Conservation (phyloP, 2,888 invertebrate species). For the Eupsilia transversa region DNA sequence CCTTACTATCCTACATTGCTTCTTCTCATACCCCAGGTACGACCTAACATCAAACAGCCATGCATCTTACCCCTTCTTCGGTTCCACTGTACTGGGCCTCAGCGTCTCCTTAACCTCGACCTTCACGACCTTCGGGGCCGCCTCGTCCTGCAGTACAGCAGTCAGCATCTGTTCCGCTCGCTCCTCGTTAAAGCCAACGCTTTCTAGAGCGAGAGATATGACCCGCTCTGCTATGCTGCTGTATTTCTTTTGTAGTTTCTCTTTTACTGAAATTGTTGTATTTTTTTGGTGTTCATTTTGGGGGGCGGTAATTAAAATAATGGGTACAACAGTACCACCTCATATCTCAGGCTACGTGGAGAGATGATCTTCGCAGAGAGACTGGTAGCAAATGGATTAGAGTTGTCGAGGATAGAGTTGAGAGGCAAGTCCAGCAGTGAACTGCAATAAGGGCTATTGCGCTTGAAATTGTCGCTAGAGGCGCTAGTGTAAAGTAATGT, state of each 20-base stretch:
- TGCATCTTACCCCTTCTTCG: conserved; percentile 79
- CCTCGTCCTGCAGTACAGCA: conserved; percentile 92
- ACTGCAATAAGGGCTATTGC: background rate
- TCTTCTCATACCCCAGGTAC: background rate
- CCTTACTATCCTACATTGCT: conserved; percentile 33
- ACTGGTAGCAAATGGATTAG: background rate
- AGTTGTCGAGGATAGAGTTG: background rate
- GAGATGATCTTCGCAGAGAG: background rate
- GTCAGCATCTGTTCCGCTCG: conserved; percentile 95
- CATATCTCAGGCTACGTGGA: background rate
- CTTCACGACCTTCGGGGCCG: conserved; percentile 72
- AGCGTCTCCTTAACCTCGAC: conserved; percentile 73
- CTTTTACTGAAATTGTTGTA: conserved; percentile 91
- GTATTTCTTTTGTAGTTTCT: conserved; percentile 93
- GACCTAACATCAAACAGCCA: conserved; percentile 55
- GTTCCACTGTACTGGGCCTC: conserved; percentile 67
- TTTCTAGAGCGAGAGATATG: conserved; percentile 96
- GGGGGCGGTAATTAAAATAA: background rate
- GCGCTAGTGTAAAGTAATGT: background rate
- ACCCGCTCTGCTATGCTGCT: conserved; percentile 95
- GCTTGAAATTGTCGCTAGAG: background rate
- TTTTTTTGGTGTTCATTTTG: background rate
- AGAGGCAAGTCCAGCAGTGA: background rate
- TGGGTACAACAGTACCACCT: background rate
- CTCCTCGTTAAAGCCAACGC: conserved; percentile 96